Conservation (phyloP, 2,888 invertebrate genomes). For the Desoria tigrina region DNA sequence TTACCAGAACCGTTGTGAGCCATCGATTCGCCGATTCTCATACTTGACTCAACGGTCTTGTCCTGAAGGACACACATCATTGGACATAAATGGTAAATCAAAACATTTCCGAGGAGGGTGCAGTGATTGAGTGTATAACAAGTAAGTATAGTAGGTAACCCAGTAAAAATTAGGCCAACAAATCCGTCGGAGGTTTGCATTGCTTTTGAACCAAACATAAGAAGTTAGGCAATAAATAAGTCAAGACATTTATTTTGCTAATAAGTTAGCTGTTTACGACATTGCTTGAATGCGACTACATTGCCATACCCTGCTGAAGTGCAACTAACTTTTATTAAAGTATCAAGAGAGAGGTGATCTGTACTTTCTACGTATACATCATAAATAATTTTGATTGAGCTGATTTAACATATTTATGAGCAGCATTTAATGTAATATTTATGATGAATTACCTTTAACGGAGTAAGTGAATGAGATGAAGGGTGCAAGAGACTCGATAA, state of each 20-base stretch:
- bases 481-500: slow-evolving; percentile 52
- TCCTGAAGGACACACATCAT: slow-evolving; percentile 9
- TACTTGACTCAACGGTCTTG: slow-evolving; percentile 18
- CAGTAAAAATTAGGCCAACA: neutral
- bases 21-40: slow-evolving; percentile 51
- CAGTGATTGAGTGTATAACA: neutral
- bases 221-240: neutral
- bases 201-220: slow-evolving; percentile 14
- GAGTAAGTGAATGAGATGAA: slow-evolving; percentile 53
- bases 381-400: slow-evolving; percentile 1
- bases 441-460: slow-evolving; percentile 50
- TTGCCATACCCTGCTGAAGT: slow-evolving; percentile 42
- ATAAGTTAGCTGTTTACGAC: slow-evolving; percentile 34
- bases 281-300: slow-evolving; percentile 32
- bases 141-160: neutral
- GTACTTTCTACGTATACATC: neutral
- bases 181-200: slow-evolving; percentile 27
- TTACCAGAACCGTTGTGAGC: slow-evolving; percentile 43
- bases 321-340: slow-evolving; percentile 1
- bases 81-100: neutral
- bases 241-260: slow-evolving; percentile 13
- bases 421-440: neutral
- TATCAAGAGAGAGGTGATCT: neutral
- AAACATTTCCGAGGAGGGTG: neutral
- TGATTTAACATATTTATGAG: neutral